Evolutionary conservation across 2,113 vertebrate genomes (phyloP), one percentile per base, ranked within the genome.

Genomic region (Pygoscelis adeliae): DNA sequence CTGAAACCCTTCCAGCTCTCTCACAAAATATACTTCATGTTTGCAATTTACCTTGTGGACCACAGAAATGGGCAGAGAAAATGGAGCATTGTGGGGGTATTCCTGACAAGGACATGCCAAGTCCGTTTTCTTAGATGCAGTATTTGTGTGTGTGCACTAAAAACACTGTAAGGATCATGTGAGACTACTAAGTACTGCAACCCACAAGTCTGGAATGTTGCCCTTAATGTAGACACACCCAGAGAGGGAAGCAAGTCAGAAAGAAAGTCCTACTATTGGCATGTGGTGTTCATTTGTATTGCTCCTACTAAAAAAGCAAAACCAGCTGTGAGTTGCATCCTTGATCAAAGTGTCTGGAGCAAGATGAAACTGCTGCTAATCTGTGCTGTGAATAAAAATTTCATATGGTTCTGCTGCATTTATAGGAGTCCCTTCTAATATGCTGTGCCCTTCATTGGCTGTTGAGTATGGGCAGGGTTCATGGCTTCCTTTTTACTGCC

Each of bases 301-400:
- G 65, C 72, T 92, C 2, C 0, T 72, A 53, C 83, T 93, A 27
- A 73, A 95, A 52, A 96, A 93, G 26, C 44, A 81, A 83, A 92
- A 23, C 25, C 78, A 96, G 62, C 58, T 94, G 78, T 58, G 70
- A 93, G 30, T 91, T 94, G 30, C 62, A 93, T 79, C 73, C 67
- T 76, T 89, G 78, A 91, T 91, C 93, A 91, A 85, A 92, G 74
- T 42, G 38, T 61, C 63, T 88, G 63, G 70, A 92, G 72, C 77
- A 96, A 76, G 73, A 93, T 58, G 83, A 89, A 95, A 79, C 58
- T 85, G 36, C 49, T 87, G 56, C 30, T 92, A 76, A 87, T 85
- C 49, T 91, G 49, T 88, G 65, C 65, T 82, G 61, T 69, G 72
- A 82, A 71, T 67, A 90, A 77, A 67, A 71, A 58, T 67, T 67